Base-by-base conservation (phyloP, 1,140 invertebrate species). In the Caenorhabditis remanei region DNA sequence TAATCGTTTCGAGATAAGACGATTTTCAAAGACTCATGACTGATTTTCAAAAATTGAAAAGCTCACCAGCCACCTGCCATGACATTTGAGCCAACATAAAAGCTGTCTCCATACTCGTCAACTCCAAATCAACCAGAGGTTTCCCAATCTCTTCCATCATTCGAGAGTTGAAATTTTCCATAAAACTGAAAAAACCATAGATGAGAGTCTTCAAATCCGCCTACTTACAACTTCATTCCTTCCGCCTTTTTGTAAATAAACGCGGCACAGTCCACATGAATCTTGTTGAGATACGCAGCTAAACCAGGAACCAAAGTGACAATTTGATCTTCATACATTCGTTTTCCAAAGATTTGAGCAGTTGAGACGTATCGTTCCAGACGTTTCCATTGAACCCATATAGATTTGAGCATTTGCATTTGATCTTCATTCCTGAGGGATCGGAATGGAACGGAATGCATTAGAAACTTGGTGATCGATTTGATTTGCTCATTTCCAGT, bases 141-240 rank as follows among this genome's bases (percentile, higher is more conserved):
- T 79, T 79, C 11, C 71, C 71, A 50, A 79, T 46, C 53, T 79
- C 71, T 79, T 79, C 71, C 71, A 79, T 79, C 71, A 79, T 79
- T 24, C 71, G 46, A 14, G 71, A 53, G 24, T 79, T 79, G 46
- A 79, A 79, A 50, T 79, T 79, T 24, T 79, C 46, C 71, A 79
- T 79, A 13, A 79, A 79, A 79, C 71, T 79, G 46, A 50, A 79
- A 79, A 7, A 13, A 21, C 7, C 4, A 1, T 3, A n/a, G 19
- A 19, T 79, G 2, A 79, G 46, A 24, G 71, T 50, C 71, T 79
- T 50, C 21, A 50, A 21, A 46, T 79, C 21, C n/a, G 21, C 8
- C 9, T 14, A 79, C 71, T 53, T 53, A 79, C 71, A 79, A 79
- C 46, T 79, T 79, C 71, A 79, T 79, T 79, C 71, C 71, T 50